phyloP scores from a whole-genome alignment of 2,113 vertebrate genomes.

The Ginglymostoma cirratum region DNA sequence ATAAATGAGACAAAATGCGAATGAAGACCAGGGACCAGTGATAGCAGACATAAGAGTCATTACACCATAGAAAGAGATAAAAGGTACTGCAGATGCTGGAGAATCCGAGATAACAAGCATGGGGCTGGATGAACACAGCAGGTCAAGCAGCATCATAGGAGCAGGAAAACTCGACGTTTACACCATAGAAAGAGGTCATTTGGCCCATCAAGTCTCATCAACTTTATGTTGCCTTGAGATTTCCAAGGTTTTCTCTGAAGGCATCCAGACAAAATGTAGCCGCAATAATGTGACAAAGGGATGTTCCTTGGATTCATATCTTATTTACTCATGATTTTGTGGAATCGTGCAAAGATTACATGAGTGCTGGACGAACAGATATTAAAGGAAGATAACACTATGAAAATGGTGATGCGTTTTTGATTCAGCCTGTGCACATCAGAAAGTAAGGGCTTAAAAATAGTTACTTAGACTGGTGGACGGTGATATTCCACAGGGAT shows the following conservation, averaged over 20 bases:
- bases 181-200: neutral
- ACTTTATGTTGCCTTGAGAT: too few relatives aligned
- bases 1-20: neutral
- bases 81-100: too few relatives aligned
- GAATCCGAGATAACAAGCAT: too few relatives aligned
- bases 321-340: neutral
- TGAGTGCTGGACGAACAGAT: neutral
- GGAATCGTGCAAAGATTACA: neutral
- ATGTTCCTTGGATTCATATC: neutral
- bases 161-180: too few relatives aligned
- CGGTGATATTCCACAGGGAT: neutral
- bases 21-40: neutral
- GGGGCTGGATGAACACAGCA: too few relatives aligned
- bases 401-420: neutral
- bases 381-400: too few relatives aligned
- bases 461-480: neutral
- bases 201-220: neutral
- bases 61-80: neutral
- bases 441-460: neutral
- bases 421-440: neutral
- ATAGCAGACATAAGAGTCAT: neutral
- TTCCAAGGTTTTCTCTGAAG: too few relatives aligned
- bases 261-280: too few relatives aligned
- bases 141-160: too few relatives aligned
- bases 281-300: too few relatives aligned